phyloP scores from a whole-genome alignment of 2,113 vertebrate species.

The Sinocyclocheilus maitianheensis region DNA sequence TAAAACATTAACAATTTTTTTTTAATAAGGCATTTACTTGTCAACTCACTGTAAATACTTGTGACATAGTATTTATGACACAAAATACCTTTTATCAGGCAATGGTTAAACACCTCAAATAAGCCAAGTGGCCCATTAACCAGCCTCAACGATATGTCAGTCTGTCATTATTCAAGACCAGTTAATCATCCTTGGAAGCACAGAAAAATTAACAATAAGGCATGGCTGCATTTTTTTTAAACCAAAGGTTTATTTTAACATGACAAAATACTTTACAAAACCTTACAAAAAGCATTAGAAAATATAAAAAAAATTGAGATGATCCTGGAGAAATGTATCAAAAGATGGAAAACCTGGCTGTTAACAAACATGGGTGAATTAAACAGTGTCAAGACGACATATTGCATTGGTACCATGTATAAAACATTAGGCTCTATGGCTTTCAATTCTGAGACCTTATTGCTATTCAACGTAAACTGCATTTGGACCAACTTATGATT shows the following conservation, averaged over 20 bases:
- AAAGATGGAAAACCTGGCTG: slow-evolving; percentile 27
- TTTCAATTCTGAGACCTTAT: slow-evolving; percentile 12
- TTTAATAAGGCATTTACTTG: too few relatives aligned
- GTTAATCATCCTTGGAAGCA: background rate
- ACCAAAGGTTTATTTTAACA: slow-evolving; percentile 32
- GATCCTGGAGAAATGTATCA: slow-evolving; percentile 9
- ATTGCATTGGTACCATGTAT: slow-evolving; percentile 2
- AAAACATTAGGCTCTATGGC: slow-evolving; percentile 10
- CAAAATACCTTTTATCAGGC: background rate
- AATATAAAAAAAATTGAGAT: slow-evolving; percentile 13
- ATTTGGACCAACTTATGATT: slow-evolving; percentile 12
- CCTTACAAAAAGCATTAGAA: slow-evolving; percentile 13
- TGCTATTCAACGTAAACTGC: background rate
- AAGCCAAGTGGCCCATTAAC: background rate
- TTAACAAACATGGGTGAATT: background rate
- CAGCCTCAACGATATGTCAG: background rate
- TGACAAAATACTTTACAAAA: slow-evolving; percentile 29
- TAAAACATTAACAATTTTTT: too few relatives aligned
- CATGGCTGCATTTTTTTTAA: background rate
- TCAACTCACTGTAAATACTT: too few relatives aligned
- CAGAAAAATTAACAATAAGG: background rate
- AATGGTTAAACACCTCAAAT: background rate
- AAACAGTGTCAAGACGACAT: background rate
- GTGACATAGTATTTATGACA: too few relatives aligned
- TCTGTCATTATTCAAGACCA: background rate